phyloP scores from a whole-genome alignment of 2,888 invertebrate genomes.

The Muschampia plurimacula region DNA sequence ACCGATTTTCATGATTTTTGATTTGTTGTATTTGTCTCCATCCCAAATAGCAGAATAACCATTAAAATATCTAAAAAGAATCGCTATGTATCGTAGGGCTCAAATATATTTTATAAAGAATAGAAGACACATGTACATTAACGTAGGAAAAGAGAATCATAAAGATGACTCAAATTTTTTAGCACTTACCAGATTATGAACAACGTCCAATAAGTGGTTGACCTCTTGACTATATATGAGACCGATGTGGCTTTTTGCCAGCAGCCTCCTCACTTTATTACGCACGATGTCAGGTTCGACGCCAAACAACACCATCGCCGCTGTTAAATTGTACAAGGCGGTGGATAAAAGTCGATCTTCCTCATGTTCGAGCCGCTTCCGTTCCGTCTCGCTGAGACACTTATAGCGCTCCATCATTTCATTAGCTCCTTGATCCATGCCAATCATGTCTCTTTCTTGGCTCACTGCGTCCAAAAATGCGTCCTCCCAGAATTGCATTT shows the following conservation, averaged over 20 bases:
- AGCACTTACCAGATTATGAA: conserved; percentile 94
- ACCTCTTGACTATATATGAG: conserved; percentile 99
- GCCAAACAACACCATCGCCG: conserved; percentile 97
- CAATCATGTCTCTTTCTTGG: conserved; percentile 99
- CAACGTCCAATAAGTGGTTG: conserved; percentile 97
- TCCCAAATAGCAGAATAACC: too few species aligned
- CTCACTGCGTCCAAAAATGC: conserved; percentile 98
- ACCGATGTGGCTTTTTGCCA: conserved; percentile 99
- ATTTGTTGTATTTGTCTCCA: too few species aligned
- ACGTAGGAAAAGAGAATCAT: too few species aligned
- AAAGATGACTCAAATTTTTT: too few species aligned
- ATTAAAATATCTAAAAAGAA: too few species aligned
- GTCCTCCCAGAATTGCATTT: conserved; percentile 99
- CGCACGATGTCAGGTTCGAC: conserved; percentile 94
- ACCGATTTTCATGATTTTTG: too few species aligned
- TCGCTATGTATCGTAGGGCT: too few species aligned
- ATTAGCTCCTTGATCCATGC: conserved; percentile 99
- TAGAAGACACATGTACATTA: too few species aligned
- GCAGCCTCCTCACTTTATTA: conserved; percentile 94
- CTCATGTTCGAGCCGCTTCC: conserved; percentile 98
- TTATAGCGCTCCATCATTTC: conserved; percentile 99
- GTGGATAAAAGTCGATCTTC: conserved; percentile 98
- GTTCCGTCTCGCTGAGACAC: conserved; percentile 95
- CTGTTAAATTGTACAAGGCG: conserved; percentile 97
- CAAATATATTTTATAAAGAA: too few species aligned